These are phyloP conservation scores for Gnathonemus echidnorhynchus DNA, from an alignment of 2,113 vertebrate genomes.

Conservation along the genomic window DNA sequence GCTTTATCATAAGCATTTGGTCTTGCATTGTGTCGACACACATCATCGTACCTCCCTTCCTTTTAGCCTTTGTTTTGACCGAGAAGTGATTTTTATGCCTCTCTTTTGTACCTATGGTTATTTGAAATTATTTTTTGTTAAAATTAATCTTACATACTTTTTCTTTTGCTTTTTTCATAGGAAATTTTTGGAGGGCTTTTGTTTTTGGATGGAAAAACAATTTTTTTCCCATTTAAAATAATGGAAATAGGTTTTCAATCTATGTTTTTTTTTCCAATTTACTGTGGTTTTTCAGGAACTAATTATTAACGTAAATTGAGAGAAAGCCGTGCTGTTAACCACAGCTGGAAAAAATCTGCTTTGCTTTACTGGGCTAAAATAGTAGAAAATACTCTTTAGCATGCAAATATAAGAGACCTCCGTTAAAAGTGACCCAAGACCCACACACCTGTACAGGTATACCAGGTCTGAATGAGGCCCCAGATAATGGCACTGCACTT, in stretches of 20 bases:
- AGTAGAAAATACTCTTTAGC: background rate
- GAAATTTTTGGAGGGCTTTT: background rate
- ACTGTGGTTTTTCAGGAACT: background rate
- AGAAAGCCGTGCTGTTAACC: background rate
- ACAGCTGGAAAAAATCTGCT: background rate
- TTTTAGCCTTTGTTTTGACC: background rate
- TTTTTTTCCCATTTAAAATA: background rate
- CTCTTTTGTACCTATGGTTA: background rate
- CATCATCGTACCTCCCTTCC: background rate
- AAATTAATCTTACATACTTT: background rate
- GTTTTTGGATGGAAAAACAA: background rate
- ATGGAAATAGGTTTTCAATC: background rate
- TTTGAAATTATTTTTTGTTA: background rate
- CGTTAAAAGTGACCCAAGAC: background rate
- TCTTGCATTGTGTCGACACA: background rate
- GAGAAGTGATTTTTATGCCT: background rate
- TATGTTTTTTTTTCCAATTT: background rate
- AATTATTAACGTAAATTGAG: background rate
- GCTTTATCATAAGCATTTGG: background rate
- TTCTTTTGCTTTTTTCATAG: background rate
- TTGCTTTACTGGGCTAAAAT: background rate
- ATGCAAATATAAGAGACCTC: background rate
- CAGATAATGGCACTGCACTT: slow-evolving; percentile 91
- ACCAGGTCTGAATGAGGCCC: slow-evolving; percentile 98
- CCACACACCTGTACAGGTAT: slow-evolving; percentile 87